phyloP scores from a whole-genome alignment of 1,140 invertebrate species.

The Drosophila sucinea region DNA sequence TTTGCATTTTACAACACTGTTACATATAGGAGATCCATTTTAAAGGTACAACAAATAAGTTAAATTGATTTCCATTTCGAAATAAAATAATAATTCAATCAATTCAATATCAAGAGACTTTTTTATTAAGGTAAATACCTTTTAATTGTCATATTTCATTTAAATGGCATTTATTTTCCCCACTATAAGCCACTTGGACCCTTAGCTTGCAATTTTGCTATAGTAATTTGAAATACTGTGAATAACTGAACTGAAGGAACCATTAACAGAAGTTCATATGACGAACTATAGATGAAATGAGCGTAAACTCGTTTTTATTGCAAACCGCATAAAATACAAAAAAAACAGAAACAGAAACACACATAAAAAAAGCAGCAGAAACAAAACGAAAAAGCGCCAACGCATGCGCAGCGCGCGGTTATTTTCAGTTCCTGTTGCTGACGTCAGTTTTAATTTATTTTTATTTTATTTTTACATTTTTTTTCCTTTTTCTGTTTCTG shows the following conservation, averaged over 20 bases:
- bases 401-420: slow-evolving; percentile 11
- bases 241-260: not conserved
- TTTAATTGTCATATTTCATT: no score
- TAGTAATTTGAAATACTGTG: not conserved
- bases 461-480: slow-evolving; percentile 3
- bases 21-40: no score
- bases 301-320: slow-evolving; percentile 10
- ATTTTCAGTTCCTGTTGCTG: slow-evolving; percentile 60
- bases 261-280: not conserved
- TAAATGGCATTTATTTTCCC: no score
- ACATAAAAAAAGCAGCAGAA: slow-evolving; percentile 1
- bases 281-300: slow-evolving; percentile 4
- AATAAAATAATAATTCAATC: no score
- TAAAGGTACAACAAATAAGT: no score
- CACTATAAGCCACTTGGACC: no score
- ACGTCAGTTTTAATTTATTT: slow-evolving; percentile 37
- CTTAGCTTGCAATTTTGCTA: not conserved
- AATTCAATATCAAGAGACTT: no score
- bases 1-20: no score
- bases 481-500: not conserved
- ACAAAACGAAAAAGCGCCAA: slow-evolving; percentile 13
- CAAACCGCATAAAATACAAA: slow-evolving; percentile 10
- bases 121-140: no score
- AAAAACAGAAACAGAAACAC: slow-evolving; percentile 24
- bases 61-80: no score